Conservation (phyloP, 1,140 invertebrate genomes). For the Cyclargus thomasi region DNA sequence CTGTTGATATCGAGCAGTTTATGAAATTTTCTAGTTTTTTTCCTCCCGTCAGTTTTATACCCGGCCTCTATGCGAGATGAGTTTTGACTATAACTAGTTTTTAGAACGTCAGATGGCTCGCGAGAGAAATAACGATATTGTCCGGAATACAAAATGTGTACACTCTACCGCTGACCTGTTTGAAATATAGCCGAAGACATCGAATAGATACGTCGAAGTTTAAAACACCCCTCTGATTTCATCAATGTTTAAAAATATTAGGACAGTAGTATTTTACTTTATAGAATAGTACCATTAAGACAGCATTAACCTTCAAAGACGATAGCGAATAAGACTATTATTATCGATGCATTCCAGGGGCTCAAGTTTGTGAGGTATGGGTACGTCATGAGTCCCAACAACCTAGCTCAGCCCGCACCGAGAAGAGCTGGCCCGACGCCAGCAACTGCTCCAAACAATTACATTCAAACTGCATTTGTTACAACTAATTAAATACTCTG, state of each 20-base stretch:
- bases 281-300: too few species aligned
- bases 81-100: background rate
- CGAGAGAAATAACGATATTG: background rate
- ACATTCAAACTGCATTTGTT: background rate
- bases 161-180: too few species aligned
- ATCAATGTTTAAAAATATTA: too few species aligned
- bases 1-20: background rate
- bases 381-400: background rate
- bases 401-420: too few species aligned
- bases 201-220: too few species aligned
- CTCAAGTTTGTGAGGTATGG: background rate
- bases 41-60: background rate
- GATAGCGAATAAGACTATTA: too few species aligned
- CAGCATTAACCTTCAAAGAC: too few species aligned
- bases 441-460: background rate
- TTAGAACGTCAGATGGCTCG: background rate
- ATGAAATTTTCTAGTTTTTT: background rate
- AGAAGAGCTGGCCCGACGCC: background rate
- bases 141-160: background rate
- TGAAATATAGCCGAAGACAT: background rate
- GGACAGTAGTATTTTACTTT: too few species aligned
- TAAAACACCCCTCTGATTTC: too few species aligned
- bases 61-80: background rate
- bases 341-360: background rate
- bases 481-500: constrained; percentile 1